Base-by-base conservation (phyloP, 2,113 vertebrate species). In the Cavia porcellus region DNA sequence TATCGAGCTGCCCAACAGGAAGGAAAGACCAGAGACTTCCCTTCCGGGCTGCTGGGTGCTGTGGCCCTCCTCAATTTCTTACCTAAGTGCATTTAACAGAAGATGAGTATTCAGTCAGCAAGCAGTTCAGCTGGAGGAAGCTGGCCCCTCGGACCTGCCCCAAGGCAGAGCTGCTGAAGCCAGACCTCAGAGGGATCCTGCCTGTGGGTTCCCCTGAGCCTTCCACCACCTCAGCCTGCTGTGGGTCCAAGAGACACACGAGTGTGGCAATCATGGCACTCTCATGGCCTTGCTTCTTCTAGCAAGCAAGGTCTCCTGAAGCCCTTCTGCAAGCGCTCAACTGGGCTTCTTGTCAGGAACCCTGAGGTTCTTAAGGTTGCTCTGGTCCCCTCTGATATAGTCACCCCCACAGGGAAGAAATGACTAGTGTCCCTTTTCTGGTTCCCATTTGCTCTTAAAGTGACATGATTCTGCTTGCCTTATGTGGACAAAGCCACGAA, bases 401-500 rank as follows among this genome's bases (percentile, higher is more conserved):
- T 25, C 75, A 80, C 66, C 17, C 7, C 17, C 5, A 5, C 47
- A 38, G 68, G 25, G 32, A n/a, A 68, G 38, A 88, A 68, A 28
- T n/a, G 1, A 8, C 42, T 3, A 19, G 30, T 9, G 25, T 11
- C 32, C 20, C 0, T 55, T 55, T 25, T 52, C 61, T 2, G 7
- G 11, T 13, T 81, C 20, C 19, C 32, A 8, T 5, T 22, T 47
- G 52, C 64, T 24, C 47, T 45, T 13, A 72, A 42, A 30, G 4
- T 15, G 47, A 13, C 28, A 45, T 7, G 9, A n/a, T 17, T 47
- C 61, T 61, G 55, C 0, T 0, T 7, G 42, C 30, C 7, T 82
- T 75, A 47, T 15, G 74, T 7, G n/a, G 42, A 11, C 38, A 50
- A 93, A 75, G 10, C 22, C 79, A 32, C 38, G 0, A 28, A 38